Evolutionary conservation across 2,888 invertebrate species (phyloP).

Genomic region (Philopedon plagiatum): DNA sequence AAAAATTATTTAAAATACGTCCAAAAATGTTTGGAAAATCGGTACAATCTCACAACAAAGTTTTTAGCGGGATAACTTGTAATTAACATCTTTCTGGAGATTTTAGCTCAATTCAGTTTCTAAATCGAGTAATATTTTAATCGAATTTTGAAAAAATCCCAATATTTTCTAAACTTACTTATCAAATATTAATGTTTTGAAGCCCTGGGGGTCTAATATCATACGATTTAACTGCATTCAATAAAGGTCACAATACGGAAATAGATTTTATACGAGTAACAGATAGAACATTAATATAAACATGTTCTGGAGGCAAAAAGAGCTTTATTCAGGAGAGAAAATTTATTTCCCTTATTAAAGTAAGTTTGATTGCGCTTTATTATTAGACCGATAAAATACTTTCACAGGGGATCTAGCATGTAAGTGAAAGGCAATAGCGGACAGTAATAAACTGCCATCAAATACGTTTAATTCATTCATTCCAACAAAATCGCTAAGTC

Average conservation of each 20-base stretch:
- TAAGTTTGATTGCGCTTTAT: constrained; percentile 16
- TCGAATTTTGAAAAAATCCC: too few species aligned
- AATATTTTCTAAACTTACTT: too few species aligned
- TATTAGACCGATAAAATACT: constrained; percentile 11
- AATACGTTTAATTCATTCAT: constrained; percentile 4
- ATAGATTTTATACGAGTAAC: background rate
- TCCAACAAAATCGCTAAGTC: constrained; percentile 3
- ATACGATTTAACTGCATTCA: too few species aligned
- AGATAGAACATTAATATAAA: background rate
- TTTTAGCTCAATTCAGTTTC: too few species aligned
- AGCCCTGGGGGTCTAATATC: background rate
- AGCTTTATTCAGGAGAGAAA: constrained; percentile 22
- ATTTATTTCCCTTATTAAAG: constrained; percentile 19
- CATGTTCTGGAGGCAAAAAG: background rate
- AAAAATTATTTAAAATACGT: too few species aligned
- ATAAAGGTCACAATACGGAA: background rate
- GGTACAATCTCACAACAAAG: too few species aligned
- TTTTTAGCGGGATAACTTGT: too few species aligned
- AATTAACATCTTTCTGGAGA: too few species aligned
- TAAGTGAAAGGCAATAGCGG: constrained; percentile 14
- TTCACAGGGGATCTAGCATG: constrained; percentile 1
- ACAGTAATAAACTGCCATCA: constrained; percentile 9
- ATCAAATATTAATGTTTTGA: too few species aligned
- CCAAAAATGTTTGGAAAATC: too few species aligned
- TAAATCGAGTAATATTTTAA: too few species aligned